Percentiles rank a stretch among this genome's conserved stretches.
Conservation (phyloP, 2,797 vertebrate genomes). For the Iguana delicatissima region DNA sequence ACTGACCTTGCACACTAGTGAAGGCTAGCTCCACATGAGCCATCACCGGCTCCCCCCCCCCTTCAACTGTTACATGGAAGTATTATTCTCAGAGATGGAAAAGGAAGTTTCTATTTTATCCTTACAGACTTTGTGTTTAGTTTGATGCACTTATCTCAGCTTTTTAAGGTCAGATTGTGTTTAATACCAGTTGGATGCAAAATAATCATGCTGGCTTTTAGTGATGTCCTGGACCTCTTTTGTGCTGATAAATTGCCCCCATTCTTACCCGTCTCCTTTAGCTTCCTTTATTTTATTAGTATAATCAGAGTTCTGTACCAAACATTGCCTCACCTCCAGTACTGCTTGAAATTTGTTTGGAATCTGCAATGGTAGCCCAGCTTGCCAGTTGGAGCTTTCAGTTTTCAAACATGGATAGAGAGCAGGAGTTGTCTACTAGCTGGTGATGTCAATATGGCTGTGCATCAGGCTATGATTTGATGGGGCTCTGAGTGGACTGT, state of each 20-base stretch:
- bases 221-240: background rate
- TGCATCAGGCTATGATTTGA: background rate
- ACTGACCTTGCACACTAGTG: constrained; percentile 52
- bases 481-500: background rate
- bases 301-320: background rate
- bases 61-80: constrained; percentile 39
- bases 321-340: background rate
- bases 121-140: background rate
- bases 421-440: background rate
- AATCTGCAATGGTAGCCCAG: background rate
- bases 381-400: background rate
- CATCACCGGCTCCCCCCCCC: background rate
- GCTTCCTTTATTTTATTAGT: background rate
- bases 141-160: constrained; percentile 46
- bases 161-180: background rate
- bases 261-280: background rate
- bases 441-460: background rate
- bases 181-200: constrained; percentile 3
- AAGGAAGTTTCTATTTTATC: background rate
- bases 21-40: background rate
- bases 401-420: background rate
- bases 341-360: background rate
- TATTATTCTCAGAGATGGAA: background rate
- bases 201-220: constrained; percentile 19
- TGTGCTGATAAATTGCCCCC: background rate